Percentiles rank a stretch among this genome's conserved stretches.
These are phyloP conservation scores for Choristoneura rosaceana DNA, from an alignment of 2,888 invertebrate species.

Conservation along the genomic window DNA sequence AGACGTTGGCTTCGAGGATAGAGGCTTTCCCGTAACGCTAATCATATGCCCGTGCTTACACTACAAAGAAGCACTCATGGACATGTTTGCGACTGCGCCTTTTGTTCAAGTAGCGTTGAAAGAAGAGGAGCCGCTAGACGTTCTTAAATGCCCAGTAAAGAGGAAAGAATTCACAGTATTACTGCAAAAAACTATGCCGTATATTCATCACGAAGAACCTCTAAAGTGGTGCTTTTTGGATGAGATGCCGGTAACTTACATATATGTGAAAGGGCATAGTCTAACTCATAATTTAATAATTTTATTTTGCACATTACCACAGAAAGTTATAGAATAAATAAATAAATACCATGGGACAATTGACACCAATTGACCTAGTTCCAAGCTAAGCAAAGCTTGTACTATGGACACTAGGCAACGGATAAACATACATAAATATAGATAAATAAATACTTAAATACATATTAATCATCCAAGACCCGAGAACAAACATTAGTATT, in stretches of 20 bases:
- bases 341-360: too few species aligned
- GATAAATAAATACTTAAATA: too few species aligned
- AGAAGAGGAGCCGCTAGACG: slow-evolving; percentile 58
- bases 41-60: slow-evolving; percentile 66
- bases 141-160: slow-evolving; percentile 61
- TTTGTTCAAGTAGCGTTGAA: slow-evolving; percentile 61
- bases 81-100: slow-evolving; percentile 61
- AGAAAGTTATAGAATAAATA: too few species aligned
- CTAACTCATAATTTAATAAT: too few species aligned
- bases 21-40: slow-evolving; percentile 75
- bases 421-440: too few species aligned
- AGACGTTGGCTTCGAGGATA: slow-evolving; percentile 58
- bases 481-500: too few species aligned
- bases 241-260: slow-evolving; percentile 64
- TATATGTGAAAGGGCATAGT: too few species aligned
- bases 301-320: too few species aligned
- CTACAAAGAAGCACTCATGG: slow-evolving; percentile 65
- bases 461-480: too few species aligned
- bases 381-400: too few species aligned
- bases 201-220: slow-evolving; percentile 62
- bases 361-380: too few species aligned
- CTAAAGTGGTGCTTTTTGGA: slow-evolving; percentile 72
- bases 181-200: slow-evolving; percentile 69
- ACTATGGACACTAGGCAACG: too few species aligned
- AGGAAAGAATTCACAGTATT: slow-evolving; percentile 71